A percentile compares a stretch with the other conserved stretches of the same genome.
Evolutionary conservation across 2,113 vertebrate genomes (phyloP).

Genomic region (Colossoma macropomum): DNA sequence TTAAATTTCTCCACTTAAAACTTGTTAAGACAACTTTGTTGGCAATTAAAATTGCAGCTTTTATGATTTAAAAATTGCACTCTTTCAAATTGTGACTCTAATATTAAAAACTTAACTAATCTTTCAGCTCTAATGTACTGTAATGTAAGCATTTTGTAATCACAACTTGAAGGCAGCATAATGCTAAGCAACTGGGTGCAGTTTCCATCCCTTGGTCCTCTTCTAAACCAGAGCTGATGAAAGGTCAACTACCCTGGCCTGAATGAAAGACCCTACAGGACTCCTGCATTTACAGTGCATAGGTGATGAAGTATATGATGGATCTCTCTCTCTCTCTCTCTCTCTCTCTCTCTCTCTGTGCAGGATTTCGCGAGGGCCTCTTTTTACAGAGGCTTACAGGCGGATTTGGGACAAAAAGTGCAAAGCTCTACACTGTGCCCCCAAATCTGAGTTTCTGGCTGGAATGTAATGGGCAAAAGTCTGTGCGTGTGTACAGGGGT

Average conservation of each 20-base stretch:
- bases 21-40: too few species aligned
- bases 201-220: neutral
- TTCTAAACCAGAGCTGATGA: neutral
- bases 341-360: neutral
- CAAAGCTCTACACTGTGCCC: conserved; percentile 13
- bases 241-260: neutral
- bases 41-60: too few species aligned
- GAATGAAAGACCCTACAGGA: neutral
- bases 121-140: too few species aligned
- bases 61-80: too few species aligned
- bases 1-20: too few species aligned
- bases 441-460: neutral
- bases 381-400: conserved; percentile 40
- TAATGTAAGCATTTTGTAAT: too few species aligned
- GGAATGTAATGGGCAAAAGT: neutral
- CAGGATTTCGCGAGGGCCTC: conserved; percentile 30
- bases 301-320: neutral
- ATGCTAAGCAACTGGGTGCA: neutral
- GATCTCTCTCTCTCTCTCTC: neutral
- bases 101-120: too few species aligned
- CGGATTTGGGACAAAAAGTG: conserved; percentile 44
- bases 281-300: neutral
- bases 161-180: neutral
- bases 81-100: too few species aligned
- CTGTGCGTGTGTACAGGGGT: neutral